Evolutionary conservation across 2,888 invertebrate genomes (phyloP).

Genomic region (Globia sparganii): DNA sequence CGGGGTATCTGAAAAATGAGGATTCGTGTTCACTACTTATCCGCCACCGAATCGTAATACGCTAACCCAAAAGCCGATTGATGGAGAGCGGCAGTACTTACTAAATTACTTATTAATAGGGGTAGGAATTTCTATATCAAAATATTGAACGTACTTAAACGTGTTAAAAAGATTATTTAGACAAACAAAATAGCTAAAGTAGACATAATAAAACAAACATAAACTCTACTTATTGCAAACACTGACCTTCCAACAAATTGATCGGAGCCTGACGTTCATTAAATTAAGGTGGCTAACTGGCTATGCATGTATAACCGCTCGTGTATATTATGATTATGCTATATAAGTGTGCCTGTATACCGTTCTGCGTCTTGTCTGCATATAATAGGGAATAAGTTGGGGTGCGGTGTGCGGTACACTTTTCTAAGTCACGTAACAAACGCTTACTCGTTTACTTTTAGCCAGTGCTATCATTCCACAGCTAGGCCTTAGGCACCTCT

Average conservation of each 20-base stretch:
- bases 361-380: neutral
- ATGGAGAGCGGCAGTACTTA: neutral
- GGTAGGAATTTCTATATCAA: neutral
- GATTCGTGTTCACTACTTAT: conserved; percentile 20
- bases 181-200: conserved; percentile 18
- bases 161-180: conserved; percentile 11
- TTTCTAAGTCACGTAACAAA: too few species aligned
- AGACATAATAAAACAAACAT: conserved; percentile 15
- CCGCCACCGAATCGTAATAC: conserved; percentile 2
- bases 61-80: conserved; percentile 10
- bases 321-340: conserved; percentile 9
- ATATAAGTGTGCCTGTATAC: neutral
- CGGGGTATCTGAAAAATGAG: conserved; percentile 13
- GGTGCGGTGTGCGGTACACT: too few species aligned
- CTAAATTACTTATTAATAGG: neutral
- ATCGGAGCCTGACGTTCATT: conserved; percentile 39
- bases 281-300: conserved; percentile 28
- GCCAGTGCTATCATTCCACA: neutral
- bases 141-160: neutral
- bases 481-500: neutral
- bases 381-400: neutral
- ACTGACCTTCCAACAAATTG: conserved; percentile 40
- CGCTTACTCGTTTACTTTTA: neutral
- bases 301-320: neutral
- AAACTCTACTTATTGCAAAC: conserved; percentile 3